Conservation (phyloP, 2,113 vertebrate species). For the Oreotrochilus melanogaster region DNA sequence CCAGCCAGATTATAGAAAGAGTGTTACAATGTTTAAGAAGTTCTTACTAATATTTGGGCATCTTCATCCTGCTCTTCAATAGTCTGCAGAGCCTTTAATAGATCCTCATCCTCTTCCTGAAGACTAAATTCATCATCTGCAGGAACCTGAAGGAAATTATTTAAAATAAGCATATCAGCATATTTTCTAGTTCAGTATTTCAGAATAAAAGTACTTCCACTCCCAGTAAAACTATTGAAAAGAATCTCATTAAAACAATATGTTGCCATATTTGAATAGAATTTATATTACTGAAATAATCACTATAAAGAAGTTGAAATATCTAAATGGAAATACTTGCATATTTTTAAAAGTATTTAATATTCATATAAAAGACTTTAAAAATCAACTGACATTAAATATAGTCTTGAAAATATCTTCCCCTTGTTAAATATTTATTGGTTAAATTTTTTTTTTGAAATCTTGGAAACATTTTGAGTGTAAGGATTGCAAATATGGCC, state of each 20-base stretch:
- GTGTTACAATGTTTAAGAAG: neutral
- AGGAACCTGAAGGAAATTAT: conserved; percentile 66
- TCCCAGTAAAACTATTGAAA: neutral
- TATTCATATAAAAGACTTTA: neutral
- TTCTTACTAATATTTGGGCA: conserved; percentile 63
- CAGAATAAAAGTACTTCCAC: neutral
- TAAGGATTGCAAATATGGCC: neutral
- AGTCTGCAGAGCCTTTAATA: conserved; percentile 77
- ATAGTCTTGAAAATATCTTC: too few species aligned
- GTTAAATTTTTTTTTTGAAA: neutral
- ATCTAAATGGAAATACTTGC: neutral
- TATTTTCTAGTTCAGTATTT: neutral
- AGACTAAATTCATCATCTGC: conserved; percentile 78
- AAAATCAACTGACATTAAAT: neutral
- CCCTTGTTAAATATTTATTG: neutral
- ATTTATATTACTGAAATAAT: neutral
- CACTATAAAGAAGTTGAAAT: neutral
- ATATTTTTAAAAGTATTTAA: neutral
- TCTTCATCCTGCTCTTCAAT: conserved; percentile 72
- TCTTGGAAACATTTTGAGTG: neutral
- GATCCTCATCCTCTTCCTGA: conserved; percentile 84
- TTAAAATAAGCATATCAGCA: neutral
- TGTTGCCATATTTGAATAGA: neutral
- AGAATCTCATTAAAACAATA: neutral
- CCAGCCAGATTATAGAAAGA: neutral